These are phyloP conservation scores for Amblyjoppa proteus DNA, from an alignment of 2,888 invertebrate species.

Conservation along the genomic window DNA sequence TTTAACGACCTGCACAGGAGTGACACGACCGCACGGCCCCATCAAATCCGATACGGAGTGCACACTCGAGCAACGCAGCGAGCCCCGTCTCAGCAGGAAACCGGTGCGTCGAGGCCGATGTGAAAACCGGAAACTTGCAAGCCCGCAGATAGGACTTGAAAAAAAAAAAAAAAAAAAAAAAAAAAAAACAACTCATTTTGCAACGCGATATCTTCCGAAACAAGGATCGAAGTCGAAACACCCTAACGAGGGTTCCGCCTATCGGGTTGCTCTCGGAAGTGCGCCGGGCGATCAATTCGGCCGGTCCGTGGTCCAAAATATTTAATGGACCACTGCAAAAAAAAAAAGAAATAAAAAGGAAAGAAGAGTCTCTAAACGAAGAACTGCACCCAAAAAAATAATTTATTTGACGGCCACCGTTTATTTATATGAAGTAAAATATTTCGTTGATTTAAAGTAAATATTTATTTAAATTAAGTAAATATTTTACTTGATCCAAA, in stretches of 20 bases:
- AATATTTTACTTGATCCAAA: too few relatives aligned
- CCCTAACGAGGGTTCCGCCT: conserved; percentile 39
- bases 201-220: conserved; percentile 32
- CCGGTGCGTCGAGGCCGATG: conserved; percentile 53
- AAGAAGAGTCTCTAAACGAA: too few relatives aligned
- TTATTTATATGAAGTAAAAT: too few relatives aligned
- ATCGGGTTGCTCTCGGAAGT: conserved; percentile 65
- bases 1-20: conserved; percentile 79
- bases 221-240: conserved; percentile 14
- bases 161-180: conserved; percentile 5
- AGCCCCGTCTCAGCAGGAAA: conserved; percentile 38
- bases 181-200: not conserved
- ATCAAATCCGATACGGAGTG: conserved; percentile 79
- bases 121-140: conserved; percentile 43
- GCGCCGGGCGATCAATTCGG: conserved; percentile 23
- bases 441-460: too few relatives aligned
- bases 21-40: conserved; percentile 79
- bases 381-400: too few relatives aligned
- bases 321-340: not conserved
- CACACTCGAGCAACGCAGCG: not conserved
- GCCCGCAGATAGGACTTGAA: not conserved
- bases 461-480: too few relatives aligned
- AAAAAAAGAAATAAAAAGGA: not conserved
- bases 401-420: too few relatives aligned
- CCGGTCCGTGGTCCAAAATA: not conserved